Percentiles rank a stretch among this genome's conserved stretches.
phyloP scores from a whole-genome alignment of 2,113 vertebrate species.

The Tapirus terrestris region DNA sequence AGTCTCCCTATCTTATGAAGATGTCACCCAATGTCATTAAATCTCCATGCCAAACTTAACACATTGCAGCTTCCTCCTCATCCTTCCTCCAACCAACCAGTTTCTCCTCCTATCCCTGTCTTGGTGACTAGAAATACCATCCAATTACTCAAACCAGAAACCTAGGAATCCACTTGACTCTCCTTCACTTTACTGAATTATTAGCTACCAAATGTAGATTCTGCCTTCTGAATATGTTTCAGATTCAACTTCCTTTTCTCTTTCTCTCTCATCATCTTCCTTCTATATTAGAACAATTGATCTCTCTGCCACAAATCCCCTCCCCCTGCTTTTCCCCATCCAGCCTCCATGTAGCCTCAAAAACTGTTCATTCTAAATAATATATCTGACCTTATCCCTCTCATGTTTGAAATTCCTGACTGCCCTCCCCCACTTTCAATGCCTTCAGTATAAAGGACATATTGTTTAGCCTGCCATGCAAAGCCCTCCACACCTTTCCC shows the following conservation, averaged over 20 bases:
- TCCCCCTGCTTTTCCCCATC: not conserved
- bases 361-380: not conserved
- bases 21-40: not conserved
- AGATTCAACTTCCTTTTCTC: not conserved
- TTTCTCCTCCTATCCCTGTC: not conserved
- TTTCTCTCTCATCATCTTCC: not conserved
- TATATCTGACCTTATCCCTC: not conserved
- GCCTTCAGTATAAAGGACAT: not conserved
- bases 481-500: not conserved
- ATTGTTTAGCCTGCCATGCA: not conserved
- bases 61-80: not conserved
- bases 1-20: not conserved
- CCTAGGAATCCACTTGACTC: not conserved
- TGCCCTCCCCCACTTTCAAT: fast-evolving
- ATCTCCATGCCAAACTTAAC: not conserved
- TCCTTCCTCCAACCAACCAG: not conserved
- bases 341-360: not conserved
- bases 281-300: not conserved
- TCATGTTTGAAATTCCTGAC: not conserved
- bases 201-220: not conserved
- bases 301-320: not conserved
- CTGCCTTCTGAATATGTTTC: not conserved
- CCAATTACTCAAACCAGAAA: not conserved
- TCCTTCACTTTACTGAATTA: not conserved
- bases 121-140: not conserved